Percentiles rank a stretch among this genome's conserved stretches.
phyloP scores from a whole-genome alignment of 2,888 invertebrate genomes.

The Acholoe squamosa region DNA sequence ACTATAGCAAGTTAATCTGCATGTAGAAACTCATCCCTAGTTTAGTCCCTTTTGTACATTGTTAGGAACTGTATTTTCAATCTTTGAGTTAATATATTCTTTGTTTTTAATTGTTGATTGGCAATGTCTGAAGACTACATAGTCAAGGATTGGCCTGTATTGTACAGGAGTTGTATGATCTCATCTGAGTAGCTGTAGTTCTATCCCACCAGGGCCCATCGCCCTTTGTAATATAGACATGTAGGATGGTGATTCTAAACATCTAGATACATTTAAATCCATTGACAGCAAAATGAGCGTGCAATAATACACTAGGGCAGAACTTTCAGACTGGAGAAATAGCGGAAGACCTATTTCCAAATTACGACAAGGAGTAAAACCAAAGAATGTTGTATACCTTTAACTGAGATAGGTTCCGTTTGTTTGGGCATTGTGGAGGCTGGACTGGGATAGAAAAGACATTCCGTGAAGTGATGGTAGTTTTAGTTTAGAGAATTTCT shows the following conservation, averaged over 20 bases:
- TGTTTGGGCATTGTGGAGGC: background rate
- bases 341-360: background rate
- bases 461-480: background rate
- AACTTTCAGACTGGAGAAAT: background rate
- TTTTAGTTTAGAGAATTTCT: background rate
- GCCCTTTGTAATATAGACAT: background rate
- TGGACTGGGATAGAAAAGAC: background rate
- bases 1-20: background rate
- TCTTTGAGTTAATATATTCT: background rate
- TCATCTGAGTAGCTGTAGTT: slow-evolving; percentile 12
- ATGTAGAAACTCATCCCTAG: slow-evolving; percentile 3
- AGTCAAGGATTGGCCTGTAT: background rate
- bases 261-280: background rate
- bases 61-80: background rate
- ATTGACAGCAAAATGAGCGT: background rate
- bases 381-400: slow-evolving; percentile 39
- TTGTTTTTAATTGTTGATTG: background rate
- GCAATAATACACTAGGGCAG: background rate
- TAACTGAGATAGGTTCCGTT: background rate
- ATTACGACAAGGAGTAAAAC: background rate
- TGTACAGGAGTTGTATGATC: background rate
- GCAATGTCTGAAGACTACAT: background rate
- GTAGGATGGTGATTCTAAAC: background rate
- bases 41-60: slow-evolving; percentile 40
- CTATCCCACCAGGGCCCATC: background rate